Percentiles rank a stretch among this genome's conserved stretches.
These are phyloP conservation scores for Pterophyllum scalare DNA, from an alignment of 2,113 vertebrate genomes.

Conservation along the genomic window DNA sequence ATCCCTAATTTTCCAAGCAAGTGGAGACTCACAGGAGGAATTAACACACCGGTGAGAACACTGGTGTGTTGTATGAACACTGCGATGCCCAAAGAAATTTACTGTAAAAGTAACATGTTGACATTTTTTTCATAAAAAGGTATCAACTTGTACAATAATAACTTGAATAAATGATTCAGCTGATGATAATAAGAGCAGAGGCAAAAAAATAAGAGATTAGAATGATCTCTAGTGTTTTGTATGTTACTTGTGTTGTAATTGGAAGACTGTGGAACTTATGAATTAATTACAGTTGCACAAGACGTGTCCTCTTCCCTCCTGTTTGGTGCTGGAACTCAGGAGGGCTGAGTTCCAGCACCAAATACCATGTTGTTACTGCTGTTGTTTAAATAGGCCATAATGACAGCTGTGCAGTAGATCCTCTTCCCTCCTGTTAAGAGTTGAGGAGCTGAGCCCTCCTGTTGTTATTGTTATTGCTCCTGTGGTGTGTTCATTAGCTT, in stretches of 20 bases:
- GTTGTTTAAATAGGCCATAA: background rate
- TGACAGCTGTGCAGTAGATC: background rate
- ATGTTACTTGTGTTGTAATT: background rate
- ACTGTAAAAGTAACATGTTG: background rate
- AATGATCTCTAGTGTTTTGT: background rate
- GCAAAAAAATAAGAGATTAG: background rate
- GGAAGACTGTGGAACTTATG: background rate
- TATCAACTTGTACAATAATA: background rate
- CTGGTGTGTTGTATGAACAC: background rate
- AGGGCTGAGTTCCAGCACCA: too few species aligned
- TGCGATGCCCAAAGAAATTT: background rate
- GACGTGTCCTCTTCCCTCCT: background rate
- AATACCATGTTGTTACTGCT: background rate
- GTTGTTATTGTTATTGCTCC: constrained; percentile 53
- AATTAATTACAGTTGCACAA: background rate
- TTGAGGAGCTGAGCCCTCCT: constrained; percentile 22
- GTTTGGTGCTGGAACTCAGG: background rate
- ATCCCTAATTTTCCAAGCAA: background rate
- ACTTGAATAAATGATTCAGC: background rate
- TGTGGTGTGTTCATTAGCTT: constrained; percentile 52
- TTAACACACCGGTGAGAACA: too few species aligned
- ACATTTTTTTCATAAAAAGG: background rate
- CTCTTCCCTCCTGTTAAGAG: background rate
- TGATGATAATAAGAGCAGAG: too few species aligned
- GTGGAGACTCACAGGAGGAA: too few species aligned